Evolutionary conservation across 2,888 invertebrate genomes (phyloP).

Genomic region (Keiferia lycopersicella): DNA sequence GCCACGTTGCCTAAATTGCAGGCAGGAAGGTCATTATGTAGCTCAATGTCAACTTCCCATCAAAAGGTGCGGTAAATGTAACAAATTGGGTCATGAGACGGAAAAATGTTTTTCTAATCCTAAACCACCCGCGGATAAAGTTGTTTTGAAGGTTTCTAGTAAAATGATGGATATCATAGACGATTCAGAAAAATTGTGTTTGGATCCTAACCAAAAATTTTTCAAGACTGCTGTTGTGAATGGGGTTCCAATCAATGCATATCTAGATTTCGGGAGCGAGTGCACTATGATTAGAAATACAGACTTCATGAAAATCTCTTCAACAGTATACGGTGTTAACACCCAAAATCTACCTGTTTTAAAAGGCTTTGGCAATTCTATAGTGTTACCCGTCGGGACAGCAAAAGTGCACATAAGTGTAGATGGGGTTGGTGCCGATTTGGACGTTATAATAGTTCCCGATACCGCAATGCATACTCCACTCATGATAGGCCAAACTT

Average conservation of each 20-base stretch:
- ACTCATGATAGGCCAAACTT: conserved; percentile 28
- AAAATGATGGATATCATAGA: background rate
- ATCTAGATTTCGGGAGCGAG: conserved; percentile 29
- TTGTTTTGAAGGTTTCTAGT: conserved; percentile 7
- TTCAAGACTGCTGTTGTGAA: conserved; percentile 25
- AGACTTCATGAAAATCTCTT: background rate
- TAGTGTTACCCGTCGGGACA: conserved; percentile 24
- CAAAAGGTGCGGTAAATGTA: conserved; percentile 27
- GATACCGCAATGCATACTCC: conserved; percentile 25
- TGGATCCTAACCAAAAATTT: conserved; percentile 21
- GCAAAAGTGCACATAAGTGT: conserved; percentile 11
- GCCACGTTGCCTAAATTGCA: conserved; percentile 21
- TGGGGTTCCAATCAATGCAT: conserved; percentile 12
- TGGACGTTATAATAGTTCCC: conserved; percentile 26
- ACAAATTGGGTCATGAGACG: conserved; percentile 16
- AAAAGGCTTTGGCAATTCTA: conserved; percentile 28
- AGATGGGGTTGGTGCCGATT: conserved; percentile 19
- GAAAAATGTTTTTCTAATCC: conserved; percentile 20
- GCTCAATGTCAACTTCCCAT: conserved; percentile 22
- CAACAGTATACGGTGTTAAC: background rate
- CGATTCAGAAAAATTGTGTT: background rate
- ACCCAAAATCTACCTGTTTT: conserved; percentile 10
- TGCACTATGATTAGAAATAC: conserved; percentile 19
- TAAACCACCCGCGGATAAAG: conserved; percentile 3
- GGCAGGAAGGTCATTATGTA: conserved; percentile 20